Evolutionary conservation across 2,888 invertebrate species (phyloP), one percentile per base, ranked within the genome.

Genomic region (Fragum sueziense): DNA sequence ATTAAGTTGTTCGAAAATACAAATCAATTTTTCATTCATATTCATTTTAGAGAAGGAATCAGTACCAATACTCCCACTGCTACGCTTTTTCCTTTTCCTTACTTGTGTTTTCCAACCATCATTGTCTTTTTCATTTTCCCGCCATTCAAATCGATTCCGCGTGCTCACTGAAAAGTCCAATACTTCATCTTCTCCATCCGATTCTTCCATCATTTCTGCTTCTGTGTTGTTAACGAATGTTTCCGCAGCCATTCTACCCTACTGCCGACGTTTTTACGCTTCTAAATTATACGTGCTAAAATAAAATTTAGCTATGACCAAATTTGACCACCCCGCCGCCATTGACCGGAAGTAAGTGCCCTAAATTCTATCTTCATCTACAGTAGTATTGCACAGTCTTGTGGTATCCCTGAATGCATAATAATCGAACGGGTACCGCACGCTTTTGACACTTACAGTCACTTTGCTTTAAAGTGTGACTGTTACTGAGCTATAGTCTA

Each of bases 81-180:
- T 59, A 59, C 17, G 27, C 29, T 59, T 59, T 17, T 59, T 59
- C 29, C 59, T 22, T 25, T 59, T 59, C 17, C 29, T 22, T 59
- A 59, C 59, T 17, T 25, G 59, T 25, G 17, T 59, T 27, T 59
- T 22, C 59, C 59, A 59, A 17, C 29, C 6, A 7, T 25, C 14
- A 59, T 59, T 25, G 59, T 59, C 59, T 59, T 59, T 59, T 22
- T 59, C 17, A 17, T 59, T 59, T 59, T 59, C 59, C 59, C 59
- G 59, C 59, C 59, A 27, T 7, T 59, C 59, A 25, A 59, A 59
- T 25, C 59, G 22, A 27, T 59, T 59, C 9, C 2, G 17, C 6
- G 59, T 59, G 27, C 27, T 2, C 29, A 59, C 14, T 7, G 59
- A 59, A 25, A 59, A 27, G 9, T 59, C 27, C 4, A 59, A 59